A percentile compares a stretch with the other conserved stretches of the same genome.
Evolutionary conservation across 2,888 invertebrate species (phyloP).

Genomic region (Leptopilina drosophilae): DNA sequence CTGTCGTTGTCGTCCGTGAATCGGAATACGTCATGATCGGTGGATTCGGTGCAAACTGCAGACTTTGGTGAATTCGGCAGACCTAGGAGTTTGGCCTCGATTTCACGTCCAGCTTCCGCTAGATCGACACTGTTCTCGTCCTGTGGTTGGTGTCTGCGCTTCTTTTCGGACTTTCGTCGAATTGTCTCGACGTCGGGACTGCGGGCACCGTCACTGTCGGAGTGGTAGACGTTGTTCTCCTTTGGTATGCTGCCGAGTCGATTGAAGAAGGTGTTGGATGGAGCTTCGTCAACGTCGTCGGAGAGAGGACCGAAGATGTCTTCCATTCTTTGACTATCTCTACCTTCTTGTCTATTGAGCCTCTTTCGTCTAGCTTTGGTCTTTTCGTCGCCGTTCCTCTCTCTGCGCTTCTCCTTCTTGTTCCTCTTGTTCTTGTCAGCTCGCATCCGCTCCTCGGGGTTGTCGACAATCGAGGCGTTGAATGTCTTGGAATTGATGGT

Average conservation of each 20-base stretch:
- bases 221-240: conserved; percentile 75
- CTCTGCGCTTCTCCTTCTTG: conserved; percentile 75
- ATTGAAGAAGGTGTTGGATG: conserved; percentile 71
- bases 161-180: conserved; percentile 72
- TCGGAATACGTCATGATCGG: conserved; percentile 80
- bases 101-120: conserved; percentile 88
- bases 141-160: conserved; percentile 75
- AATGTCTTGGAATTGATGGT: conserved; percentile 51
- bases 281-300: conserved; percentile 81
- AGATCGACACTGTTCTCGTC: conserved; percentile 90
- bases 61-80: conserved; percentile 79
- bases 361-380: conserved; percentile 72
- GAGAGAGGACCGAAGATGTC: conserved; percentile 93
- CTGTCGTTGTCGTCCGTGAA: conserved; percentile 82
- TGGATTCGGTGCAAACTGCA: conserved; percentile 79
- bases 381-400: conserved; percentile 74
- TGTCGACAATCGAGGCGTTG: conserved; percentile 62
- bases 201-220: conserved; percentile 78
- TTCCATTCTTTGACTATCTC: conserved; percentile 83
- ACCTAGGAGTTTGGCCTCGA: conserved; percentile 88
- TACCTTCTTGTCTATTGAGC: conserved; percentile 81
- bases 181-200: conserved; percentile 73
- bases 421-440: conserved; percentile 76
- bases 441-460: conserved; percentile 72
- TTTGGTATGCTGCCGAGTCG: conserved; percentile 60